phyloP scores from a whole-genome alignment of 2,888 invertebrate species.

The Cynaeus angustus region DNA sequence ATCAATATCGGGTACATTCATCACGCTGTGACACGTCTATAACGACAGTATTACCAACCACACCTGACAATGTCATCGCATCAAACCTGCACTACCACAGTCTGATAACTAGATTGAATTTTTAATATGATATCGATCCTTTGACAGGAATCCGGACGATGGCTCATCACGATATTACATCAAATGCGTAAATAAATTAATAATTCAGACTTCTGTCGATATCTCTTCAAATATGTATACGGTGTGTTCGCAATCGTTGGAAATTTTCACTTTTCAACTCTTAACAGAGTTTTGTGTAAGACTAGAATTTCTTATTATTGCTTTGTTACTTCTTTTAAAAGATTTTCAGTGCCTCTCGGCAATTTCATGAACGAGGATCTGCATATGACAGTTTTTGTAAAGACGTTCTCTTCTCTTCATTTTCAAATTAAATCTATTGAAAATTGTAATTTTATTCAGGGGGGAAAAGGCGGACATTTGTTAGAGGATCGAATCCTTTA shows the following conservation, averaged over 20 bases:
- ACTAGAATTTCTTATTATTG: too few relatives aligned
- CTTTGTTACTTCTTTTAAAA: too few relatives aligned
- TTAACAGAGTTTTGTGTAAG: background rate
- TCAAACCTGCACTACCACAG: slow-evolving; percentile 58
- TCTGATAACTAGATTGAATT: slow-evolving; percentile 67
- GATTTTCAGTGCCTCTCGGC: background rate
- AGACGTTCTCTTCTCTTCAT: background rate
- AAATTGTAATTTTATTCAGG: background rate
- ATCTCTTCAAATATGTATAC: slow-evolving; percentile 19
- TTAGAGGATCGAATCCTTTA: background rate
- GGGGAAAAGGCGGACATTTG: background rate
- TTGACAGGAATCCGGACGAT: slow-evolving; percentile 47
- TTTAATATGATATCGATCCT: slow-evolving; percentile 66
- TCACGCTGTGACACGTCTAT: slow-evolving; percentile 68
- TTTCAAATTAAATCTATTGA: slow-evolving; percentile 1
- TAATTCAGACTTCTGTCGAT: slow-evolving; percentile 30
- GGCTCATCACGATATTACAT: slow-evolving; percentile 43
- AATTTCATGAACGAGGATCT: background rate
- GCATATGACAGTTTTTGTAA: slow-evolving; percentile 37
- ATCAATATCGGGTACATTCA: slow-evolving; percentile 69
- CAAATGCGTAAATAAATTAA: slow-evolving; percentile 45
- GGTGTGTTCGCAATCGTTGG: background rate
- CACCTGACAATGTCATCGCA: slow-evolving; percentile 69
- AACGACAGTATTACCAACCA: slow-evolving; percentile 69
- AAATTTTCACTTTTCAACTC: too few relatives aligned